These are phyloP conservation scores for Erannis defoliaria DNA, from an alignment of 2,888 invertebrate species.

Conservation along the genomic window DNA sequence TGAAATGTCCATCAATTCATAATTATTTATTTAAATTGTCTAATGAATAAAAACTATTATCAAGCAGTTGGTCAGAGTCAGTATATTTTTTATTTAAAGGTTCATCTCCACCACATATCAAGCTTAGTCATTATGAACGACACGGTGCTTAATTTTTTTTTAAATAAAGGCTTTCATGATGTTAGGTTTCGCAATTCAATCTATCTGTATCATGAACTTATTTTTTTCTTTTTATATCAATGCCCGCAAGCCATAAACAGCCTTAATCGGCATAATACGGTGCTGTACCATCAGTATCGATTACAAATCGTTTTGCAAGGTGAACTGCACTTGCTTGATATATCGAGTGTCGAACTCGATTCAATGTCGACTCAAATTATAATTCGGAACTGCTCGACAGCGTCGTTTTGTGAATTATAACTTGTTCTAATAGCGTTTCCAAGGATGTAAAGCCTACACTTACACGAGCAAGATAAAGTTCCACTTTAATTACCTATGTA, in stretches of 20 bases:
- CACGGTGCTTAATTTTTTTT: no score
- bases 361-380: slow-evolving; percentile 30
- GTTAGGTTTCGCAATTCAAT: no score
- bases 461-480: no score
- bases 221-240: background rate
- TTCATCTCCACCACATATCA: no score
- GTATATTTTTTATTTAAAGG: no score
- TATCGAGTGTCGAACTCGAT: slow-evolving; percentile 20
- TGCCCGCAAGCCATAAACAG: slow-evolving; percentile 20
- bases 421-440: background rate
- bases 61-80: no score
- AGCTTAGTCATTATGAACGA: no score
- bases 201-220: background rate
- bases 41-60: no score
- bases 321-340: slow-evolving; percentile 25
- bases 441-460: background rate
- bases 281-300: slow-evolving; percentile 17
- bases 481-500: no score
- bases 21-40: no score
- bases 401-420: slow-evolving; percentile 5
- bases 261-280: slow-evolving; percentile 15
- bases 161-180: no score
- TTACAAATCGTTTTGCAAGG: slow-evolving; percentile 32
- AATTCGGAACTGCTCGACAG: slow-evolving; percentile 11
- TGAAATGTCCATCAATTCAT: no score